These are phyloP conservation scores for Drosophila paranaensis DNA, from an alignment of 2,888 invertebrate species.

Conservation along the genomic window DNA sequence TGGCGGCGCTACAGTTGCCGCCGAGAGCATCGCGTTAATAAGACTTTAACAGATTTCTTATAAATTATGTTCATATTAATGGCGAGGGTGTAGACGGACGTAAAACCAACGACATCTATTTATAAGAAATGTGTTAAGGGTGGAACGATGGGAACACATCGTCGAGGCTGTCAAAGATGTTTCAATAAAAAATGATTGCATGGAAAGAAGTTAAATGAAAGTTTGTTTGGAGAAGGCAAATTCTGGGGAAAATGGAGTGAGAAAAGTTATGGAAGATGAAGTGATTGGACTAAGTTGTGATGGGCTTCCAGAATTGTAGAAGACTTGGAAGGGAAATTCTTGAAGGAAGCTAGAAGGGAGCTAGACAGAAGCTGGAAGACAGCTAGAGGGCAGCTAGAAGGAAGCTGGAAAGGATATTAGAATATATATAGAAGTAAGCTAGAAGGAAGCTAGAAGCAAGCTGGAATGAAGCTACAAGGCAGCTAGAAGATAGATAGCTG, in stretches of 20 bases:
- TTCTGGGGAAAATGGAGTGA: not conserved
- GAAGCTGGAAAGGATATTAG: no score
- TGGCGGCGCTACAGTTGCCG: constrained; percentile 60
- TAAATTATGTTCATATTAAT: constrained; percentile 65
- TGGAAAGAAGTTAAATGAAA: not conserved
- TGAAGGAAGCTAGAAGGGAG: not conserved
- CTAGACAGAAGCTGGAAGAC: not conserved
- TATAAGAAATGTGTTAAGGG: constrained; percentile 60
- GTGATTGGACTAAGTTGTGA: no score
- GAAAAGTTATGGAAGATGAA: not conserved
- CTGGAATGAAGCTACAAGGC: not conserved
- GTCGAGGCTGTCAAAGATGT: constrained; percentile 9
- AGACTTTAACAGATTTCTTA: constrained; percentile 75
- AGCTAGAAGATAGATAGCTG: not conserved
- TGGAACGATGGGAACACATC: constrained; percentile 17
- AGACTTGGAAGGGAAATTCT: no score
- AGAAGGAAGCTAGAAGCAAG: not conserved
- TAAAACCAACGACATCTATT: constrained; percentile 40
- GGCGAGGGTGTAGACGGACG: constrained; percentile 25
- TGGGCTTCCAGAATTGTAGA: no score
- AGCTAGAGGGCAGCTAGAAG: not conserved
- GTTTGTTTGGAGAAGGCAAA: not conserved
- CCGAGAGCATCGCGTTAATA: constrained; percentile 52
- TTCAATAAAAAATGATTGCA: constrained; percentile 3
- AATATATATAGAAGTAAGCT: no score